Percentiles rank a stretch among this genome's conserved stretches.
Evolutionary conservation across 1,140 invertebrate genomes (phyloP).

Genomic region (Holcopasites calliopsidis): DNA sequence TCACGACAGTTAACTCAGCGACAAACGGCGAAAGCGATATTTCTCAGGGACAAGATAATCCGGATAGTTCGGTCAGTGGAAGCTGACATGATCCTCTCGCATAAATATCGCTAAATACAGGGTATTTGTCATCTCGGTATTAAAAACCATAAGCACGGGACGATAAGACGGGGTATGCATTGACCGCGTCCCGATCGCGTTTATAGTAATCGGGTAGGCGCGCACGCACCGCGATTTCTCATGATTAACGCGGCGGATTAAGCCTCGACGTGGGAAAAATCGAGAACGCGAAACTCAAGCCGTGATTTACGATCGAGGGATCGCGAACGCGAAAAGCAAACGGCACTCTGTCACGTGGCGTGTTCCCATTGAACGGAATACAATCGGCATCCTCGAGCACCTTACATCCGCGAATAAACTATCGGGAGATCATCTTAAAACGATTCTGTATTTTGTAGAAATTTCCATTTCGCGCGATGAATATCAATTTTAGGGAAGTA

Average conservation of each 20-base stretch:
- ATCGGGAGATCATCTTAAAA: neutral
- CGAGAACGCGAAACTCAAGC: conserved; percentile 28
- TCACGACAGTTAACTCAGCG: conserved; percentile 15
- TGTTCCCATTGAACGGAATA: conserved; percentile 39
- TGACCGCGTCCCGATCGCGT: neutral
- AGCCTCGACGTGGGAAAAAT: conserved; percentile 49
- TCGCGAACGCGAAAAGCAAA: conserved; percentile 23
- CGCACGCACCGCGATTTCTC: conserved; percentile 58
- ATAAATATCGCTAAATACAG: conserved; percentile 66
- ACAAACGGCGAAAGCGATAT: conserved; percentile 57
- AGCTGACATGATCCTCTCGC: conserved; percentile 67
- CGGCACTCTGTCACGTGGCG: conserved; percentile 44
- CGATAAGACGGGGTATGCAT: neutral
- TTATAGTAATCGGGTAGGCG: conserved; percentile 18
- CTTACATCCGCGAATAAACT: conserved; percentile 28
- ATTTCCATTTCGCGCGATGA: neutral
- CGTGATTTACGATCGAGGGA: conserved; percentile 53
- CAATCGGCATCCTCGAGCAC: conserved; percentile 22
- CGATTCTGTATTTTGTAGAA: neutral
- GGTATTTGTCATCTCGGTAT: conserved; percentile 64
- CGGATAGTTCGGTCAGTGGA: conserved; percentile 48
- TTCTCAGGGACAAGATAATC: conserved; percentile 65
- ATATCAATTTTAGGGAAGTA: neutral
- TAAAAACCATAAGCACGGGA: conserved; percentile 48
- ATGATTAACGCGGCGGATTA: conserved; percentile 65